These are phyloP conservation scores for Vulpes lagopus DNA, from an alignment of 2,113 vertebrate species.

Conservation along the genomic window DNA sequence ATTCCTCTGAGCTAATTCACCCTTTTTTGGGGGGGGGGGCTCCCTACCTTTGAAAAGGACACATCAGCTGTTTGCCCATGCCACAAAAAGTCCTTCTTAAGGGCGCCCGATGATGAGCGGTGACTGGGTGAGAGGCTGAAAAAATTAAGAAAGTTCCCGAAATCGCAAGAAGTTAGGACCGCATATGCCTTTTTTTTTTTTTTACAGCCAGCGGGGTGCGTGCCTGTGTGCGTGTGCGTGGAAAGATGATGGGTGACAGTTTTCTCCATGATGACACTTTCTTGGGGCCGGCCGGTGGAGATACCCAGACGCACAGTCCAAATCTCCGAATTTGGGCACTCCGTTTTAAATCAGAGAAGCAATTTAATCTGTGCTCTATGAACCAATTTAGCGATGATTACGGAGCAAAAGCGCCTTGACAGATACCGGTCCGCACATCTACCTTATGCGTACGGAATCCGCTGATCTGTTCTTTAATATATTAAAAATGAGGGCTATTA, in stretches of 20 bases:
- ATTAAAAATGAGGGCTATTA: slow-evolving; percentile 77
- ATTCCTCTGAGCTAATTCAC: not conserved
- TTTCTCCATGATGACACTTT: not conserved
- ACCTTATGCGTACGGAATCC: slow-evolving; percentile 27
- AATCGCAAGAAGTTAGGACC: not conserved
- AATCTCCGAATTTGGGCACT: slow-evolving; percentile 54
- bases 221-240: not conserved
- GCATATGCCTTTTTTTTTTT: not conserved
- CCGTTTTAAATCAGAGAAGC: slow-evolving; percentile 64
- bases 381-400: not conserved
- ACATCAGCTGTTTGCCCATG: not conserved
- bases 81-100: not conserved
- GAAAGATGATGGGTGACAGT: not conserved
- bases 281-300: not conserved
- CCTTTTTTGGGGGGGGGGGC: not conserved
- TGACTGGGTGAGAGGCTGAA: not conserved
- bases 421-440: not conserved
- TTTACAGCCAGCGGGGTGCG: not conserved
- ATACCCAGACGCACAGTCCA: not conserved
- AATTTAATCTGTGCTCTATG: slow-evolving; percentile 56
- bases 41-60: not conserved
- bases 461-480: slow-evolving; percentile 79
- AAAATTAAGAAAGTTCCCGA: slow-evolving; percentile 60
- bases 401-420: not conserved
- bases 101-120: not conserved